phyloP scores from a whole-genome alignment of 2,113 vertebrate species.

The Cyrtonyx montezumae region DNA sequence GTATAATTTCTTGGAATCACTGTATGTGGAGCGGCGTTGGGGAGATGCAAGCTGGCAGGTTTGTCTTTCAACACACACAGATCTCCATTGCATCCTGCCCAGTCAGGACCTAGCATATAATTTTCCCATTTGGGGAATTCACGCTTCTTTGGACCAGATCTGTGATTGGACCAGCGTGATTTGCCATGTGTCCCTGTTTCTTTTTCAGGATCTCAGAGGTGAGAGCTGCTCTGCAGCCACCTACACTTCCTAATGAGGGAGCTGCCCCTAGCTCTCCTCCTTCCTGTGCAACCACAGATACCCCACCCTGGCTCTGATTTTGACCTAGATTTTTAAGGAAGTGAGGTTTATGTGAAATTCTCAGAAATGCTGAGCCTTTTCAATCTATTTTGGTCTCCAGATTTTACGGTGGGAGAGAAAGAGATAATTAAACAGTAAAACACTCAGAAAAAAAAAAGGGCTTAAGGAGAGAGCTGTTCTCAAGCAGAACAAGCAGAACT shows the following conservation, averaged over 20 bases:
- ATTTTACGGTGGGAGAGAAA: background rate
- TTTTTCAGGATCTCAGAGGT: rapidly evolving
- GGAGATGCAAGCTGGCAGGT: background rate
- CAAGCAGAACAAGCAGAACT: background rate
- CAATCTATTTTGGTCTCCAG: background rate
- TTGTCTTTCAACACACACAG: background rate
- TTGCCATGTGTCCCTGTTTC: rapidly evolving
- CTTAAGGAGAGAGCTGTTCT: background rate
- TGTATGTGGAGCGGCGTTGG: background rate
- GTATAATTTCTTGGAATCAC: background rate
- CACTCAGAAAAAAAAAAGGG: background rate
- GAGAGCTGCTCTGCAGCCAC: background rate
- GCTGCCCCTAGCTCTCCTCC: rapidly evolving
- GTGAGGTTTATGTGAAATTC: background rate
- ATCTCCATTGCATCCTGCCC: background rate
- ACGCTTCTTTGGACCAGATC: background rate
- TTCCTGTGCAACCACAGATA: background rate
- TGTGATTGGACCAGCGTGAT: background rate
- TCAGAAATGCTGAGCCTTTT: background rate
- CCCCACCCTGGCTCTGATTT: background rate
- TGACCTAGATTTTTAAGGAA: background rate
- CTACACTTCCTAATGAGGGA: background rate
- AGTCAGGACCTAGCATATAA: background rate
- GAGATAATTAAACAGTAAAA: background rate
- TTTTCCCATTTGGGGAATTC: background rate